These are phyloP conservation scores for Emydura subglobosa DNA, from an alignment of 2,113 vertebrate species.

Conservation along the genomic window DNA sequence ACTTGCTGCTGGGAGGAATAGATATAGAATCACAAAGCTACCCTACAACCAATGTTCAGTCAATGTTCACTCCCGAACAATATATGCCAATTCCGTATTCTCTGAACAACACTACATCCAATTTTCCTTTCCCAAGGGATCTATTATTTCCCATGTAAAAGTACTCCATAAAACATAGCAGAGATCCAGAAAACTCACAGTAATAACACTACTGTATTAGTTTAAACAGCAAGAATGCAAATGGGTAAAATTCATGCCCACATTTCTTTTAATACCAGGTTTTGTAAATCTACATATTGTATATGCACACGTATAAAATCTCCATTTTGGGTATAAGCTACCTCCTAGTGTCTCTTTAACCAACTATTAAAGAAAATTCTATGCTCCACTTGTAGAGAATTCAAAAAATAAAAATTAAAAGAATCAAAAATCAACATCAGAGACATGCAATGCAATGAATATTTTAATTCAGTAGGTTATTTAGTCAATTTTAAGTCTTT, in stretches of 20 bases:
- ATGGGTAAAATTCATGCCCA: not conserved
- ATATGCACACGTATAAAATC: not conserved
- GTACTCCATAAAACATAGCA: not conserved
- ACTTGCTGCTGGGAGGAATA: not conserved
- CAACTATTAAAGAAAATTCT: not conserved
- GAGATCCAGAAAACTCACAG: not conserved
- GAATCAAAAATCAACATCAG: not conserved
- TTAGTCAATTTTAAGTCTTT: not conserved
- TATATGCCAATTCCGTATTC: not conserved
- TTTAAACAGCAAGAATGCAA: not conserved
- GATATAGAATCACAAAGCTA: not conserved
- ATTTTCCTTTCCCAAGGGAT: not conserved
- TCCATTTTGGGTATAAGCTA: not conserved
- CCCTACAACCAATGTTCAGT: rapidly evolving
- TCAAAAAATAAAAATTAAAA: not conserved
- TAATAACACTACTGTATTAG: not conserved
- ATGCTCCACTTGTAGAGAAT: not conserved
- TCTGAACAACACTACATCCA: not conserved
- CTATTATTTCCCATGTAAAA: not conserved
- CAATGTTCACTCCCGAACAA: not conserved
- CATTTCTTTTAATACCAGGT: not conserved
- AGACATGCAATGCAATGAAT: not conserved
- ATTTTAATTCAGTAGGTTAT: not conserved
- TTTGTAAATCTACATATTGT: not conserved
- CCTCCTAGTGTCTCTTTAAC: not conserved